Conservation (phyloP, 1,140 invertebrate species). For the Drosophila chauvacae region DNA sequence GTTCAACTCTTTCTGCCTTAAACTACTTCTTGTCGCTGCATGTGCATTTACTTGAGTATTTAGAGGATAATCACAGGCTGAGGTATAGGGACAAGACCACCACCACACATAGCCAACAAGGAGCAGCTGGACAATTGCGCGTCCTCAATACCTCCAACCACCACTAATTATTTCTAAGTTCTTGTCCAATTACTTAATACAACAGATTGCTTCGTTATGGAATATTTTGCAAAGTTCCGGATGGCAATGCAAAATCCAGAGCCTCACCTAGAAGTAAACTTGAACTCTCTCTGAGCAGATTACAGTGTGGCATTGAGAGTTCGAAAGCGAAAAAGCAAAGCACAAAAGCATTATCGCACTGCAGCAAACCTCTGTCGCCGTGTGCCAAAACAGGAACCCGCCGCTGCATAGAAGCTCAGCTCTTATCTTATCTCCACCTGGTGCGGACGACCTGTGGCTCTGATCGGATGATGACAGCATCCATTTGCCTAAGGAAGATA, state of each 20-base stretch:
- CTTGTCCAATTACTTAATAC: neutral
- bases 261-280: conserved; percentile 21
- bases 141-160: too few relatives aligned
- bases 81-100: too few relatives aligned
- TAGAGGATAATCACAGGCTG: too few relatives aligned
- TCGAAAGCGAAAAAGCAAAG: conserved; percentile 25
- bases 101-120: too few relatives aligned
- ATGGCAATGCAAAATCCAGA: conserved; percentile 20
- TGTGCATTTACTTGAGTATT: too few relatives aligned
- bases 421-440: conserved; percentile 34
- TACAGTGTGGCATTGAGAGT: conserved; percentile 31
- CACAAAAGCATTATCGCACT: conserved; percentile 35
- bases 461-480: conserved; percentile 13
- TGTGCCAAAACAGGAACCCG: conserved; percentile 19
- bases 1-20: too few relatives aligned
- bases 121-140: too few relatives aligned
- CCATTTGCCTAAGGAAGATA: conserved; percentile 6
- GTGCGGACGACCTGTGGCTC: neutral
- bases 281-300: conserved; percentile 18
- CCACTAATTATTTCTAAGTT: neutral
- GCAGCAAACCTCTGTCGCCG: conserved; percentile 9
- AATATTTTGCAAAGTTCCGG: conserved; percentile 13
- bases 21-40: too few relatives aligned
- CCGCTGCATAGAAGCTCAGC: neutral
- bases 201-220: neutral